phyloP scores from a whole-genome alignment of 2,888 invertebrate genomes.

The Silvanus unidentatus region DNA sequence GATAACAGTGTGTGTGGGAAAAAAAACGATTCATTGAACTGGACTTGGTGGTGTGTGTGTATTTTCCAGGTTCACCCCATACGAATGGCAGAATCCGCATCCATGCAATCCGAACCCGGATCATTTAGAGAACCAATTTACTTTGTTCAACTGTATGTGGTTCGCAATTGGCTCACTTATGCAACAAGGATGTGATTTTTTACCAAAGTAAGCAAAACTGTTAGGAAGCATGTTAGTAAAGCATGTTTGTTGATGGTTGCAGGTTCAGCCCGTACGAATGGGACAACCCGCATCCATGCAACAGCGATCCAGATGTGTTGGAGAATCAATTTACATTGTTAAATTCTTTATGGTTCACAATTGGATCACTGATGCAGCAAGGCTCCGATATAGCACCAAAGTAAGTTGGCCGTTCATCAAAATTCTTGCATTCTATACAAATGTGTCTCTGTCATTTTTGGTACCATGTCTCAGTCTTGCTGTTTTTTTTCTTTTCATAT shows the following conservation, averaged over 20 bases:
- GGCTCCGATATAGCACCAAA: conserved; percentile 88
- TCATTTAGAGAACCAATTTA: conserved; percentile 87
- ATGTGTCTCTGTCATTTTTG: neutral
- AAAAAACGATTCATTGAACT: neutral
- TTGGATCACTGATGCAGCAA: conserved; percentile 88
- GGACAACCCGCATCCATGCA: conserved; percentile 82
- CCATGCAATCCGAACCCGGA: conserved; percentile 77
- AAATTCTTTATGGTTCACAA: conserved; percentile 93
- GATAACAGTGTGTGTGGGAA: neutral
- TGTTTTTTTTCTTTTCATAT: too few species aligned
- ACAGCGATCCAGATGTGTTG: conserved; percentile 76
- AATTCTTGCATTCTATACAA: conserved; percentile 3
- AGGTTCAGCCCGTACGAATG: conserved; percentile 92
- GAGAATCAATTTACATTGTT: conserved; percentile 88
- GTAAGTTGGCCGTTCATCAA: conserved; percentile 57
- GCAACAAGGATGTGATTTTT: conserved; percentile 94
- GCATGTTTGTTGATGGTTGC: conserved; percentile 44
- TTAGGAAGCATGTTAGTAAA: conserved; percentile 2
- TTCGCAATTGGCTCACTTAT: conserved; percentile 92
- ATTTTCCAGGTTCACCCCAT: conserved; percentile 76
- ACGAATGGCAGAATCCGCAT: conserved; percentile 91
- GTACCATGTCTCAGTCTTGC: conserved; percentile 25
- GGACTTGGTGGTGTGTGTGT: too few species aligned
- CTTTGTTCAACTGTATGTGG: conserved; percentile 92
- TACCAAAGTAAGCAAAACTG: conserved; percentile 72